phyloP scores from a whole-genome alignment of 2,888 invertebrate genomes.

The Meiosimyza decipiens region DNA sequence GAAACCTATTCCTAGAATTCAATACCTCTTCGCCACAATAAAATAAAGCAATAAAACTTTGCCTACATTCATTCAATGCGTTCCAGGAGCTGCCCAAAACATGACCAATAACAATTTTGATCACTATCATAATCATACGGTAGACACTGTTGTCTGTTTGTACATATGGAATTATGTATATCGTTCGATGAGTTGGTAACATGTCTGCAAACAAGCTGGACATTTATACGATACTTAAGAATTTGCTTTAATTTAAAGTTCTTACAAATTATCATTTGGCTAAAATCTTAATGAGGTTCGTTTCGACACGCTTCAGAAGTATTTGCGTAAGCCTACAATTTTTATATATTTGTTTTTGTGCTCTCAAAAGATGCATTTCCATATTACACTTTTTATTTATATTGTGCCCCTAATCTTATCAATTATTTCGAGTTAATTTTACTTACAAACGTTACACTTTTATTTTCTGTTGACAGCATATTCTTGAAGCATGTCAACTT shows the following conservation, averaged over 20 bases:
- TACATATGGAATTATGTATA: not conserved
- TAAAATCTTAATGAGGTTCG: constrained; percentile 29
- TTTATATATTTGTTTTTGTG: no score
- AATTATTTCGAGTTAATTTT: no score
- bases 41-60: constrained; percentile 32
- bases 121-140: constrained; percentile 24
- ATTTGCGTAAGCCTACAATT: no score
- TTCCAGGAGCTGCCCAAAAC: constrained; percentile 31
- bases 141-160: not conserved
- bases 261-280: constrained; percentile 14
- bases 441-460: no score
- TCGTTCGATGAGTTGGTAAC: not conserved
- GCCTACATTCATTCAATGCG: constrained; percentile 19
- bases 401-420: no score
- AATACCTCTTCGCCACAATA: constrained; percentile 27
- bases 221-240: constrained; percentile 14
- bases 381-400: no score
- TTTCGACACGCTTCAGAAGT: constrained; percentile 12
- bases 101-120: constrained; percentile 15
- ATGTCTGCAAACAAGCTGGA: constrained; percentile 17
- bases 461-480: no score
- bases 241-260: not conserved
- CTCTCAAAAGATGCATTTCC: no score
- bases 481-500: no score
- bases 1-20: constrained; percentile 33